A percentile compares a stretch with the other conserved stretches of the same genome.
These are phyloP conservation scores for Epicampocera succincta DNA, from an alignment of 2,888 invertebrate species.

Conservation along the genomic window DNA sequence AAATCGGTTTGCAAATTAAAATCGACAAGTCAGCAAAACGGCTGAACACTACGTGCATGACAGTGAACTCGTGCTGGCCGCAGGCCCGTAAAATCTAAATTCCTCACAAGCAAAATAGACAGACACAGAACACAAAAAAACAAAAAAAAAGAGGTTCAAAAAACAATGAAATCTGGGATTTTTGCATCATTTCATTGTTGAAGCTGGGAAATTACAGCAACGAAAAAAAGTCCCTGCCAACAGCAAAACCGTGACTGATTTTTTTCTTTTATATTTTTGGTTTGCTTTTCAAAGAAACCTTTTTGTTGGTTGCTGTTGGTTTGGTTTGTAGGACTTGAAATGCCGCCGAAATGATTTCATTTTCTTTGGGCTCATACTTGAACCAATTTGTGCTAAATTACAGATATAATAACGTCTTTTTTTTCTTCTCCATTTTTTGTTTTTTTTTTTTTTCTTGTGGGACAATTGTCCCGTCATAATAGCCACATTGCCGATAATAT, in stretches of 20 bases:
- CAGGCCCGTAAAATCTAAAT: constrained; percentile 59
- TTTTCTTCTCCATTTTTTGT: no score
- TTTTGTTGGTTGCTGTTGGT: constrained; percentile 1
- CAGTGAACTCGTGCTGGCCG: constrained; percentile 72
- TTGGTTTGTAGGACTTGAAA: not conserved
- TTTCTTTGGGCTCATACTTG: constrained; percentile 40
- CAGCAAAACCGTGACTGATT: constrained; percentile 62
- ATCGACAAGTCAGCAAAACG: constrained; percentile 68
- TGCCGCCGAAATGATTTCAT: constrained; percentile 18
- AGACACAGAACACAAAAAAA: constrained; percentile 1
- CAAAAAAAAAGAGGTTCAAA: not conserved
- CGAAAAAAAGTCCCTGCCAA: constrained; percentile 45
- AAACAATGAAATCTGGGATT: constrained; percentile 21
- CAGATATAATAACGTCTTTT: constrained; percentile 36
- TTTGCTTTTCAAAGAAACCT: not conserved
- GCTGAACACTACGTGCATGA: constrained; percentile 67
- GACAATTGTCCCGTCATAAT: constrained; percentile 39
- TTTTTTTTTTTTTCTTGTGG: not conserved
- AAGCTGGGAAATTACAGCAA: constrained; percentile 30
- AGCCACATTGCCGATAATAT: constrained; percentile 32
- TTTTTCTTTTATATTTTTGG: constrained; percentile 7
- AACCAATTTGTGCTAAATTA: constrained; percentile 57
- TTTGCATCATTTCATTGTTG: constrained; percentile 18
- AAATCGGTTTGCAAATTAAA: constrained; percentile 60
- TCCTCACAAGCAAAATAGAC: constrained; percentile 22